Percentiles rank a stretch among this genome's conserved stretches.
Evolutionary conservation across 2,797 vertebrate genomes (phyloP).

Genomic region (Brotula barbata): DNA sequence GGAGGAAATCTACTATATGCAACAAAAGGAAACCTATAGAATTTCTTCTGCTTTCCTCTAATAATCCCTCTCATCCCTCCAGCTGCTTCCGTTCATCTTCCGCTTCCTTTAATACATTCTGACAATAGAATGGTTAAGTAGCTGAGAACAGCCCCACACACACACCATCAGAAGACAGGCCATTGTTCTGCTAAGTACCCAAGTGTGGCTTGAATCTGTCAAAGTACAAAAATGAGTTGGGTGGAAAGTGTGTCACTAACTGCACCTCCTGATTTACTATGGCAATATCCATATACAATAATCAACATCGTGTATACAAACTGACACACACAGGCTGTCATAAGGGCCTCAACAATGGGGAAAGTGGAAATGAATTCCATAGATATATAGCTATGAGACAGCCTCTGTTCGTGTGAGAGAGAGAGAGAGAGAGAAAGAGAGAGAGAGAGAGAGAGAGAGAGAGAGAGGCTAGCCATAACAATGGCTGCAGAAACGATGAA

Average conservation of each 20-base stretch:
- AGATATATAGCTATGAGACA: too few species aligned
- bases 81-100: constrained; percentile 55
- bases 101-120: constrained; percentile 55
- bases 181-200: not conserved
- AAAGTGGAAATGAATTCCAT: too few species aligned
- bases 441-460: too few species aligned
- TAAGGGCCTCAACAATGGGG: too few species aligned
- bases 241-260: not conserved
- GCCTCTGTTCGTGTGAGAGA: too few species aligned
- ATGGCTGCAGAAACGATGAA: too few species aligned
- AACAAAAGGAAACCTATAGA: constrained; percentile 19
- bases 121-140: constrained; percentile 20
- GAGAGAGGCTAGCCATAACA: too few species aligned
- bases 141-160: not conserved
- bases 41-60: constrained; percentile 28
- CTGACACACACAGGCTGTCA: not conserved
- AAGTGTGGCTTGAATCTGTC: not conserved
- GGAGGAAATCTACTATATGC: not conserved
- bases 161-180: not conserved
- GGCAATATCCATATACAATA: not conserved
- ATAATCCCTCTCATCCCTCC: constrained; percentile 39
- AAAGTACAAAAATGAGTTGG: not conserved
- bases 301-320: not conserved
- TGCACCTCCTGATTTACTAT: not conserved
- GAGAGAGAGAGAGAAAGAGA: too few species aligned